Conservation (phyloP, 1,140 invertebrate genomes). For the Drosophila navojoa region DNA sequence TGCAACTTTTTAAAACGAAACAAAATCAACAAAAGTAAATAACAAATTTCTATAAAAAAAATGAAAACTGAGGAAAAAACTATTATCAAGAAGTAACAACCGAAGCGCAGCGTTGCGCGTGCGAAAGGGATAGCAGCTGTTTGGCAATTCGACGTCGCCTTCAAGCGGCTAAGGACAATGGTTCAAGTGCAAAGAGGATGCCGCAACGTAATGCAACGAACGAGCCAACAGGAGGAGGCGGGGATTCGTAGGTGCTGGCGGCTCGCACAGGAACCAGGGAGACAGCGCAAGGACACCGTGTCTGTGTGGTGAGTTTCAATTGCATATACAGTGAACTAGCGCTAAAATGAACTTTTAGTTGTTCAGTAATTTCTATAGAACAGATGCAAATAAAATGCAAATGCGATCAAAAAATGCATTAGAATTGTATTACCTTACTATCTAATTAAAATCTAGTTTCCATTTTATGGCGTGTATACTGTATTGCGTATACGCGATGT, state of each 20-base stretch:
- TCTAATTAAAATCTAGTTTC: background rate
- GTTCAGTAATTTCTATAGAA: background rate
- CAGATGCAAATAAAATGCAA: too few relatives aligned
- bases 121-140: slow-evolving; percentile 58
- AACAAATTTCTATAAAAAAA: slow-evolving; percentile 10
- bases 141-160: slow-evolving; percentile 31
- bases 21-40: slow-evolving; percentile 1
- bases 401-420: background rate
- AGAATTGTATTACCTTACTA: too few relatives aligned
- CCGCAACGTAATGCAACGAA: slow-evolving; percentile 35
- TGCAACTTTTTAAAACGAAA: background rate
- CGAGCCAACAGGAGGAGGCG: background rate
- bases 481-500: slow-evolving; percentile 73
- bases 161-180: slow-evolving; percentile 72
- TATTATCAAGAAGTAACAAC: slow-evolving; percentile 17
- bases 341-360: background rate
- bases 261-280: slow-evolving; percentile 8
- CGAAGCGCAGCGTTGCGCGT: slow-evolving; percentile 20
- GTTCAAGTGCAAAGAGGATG: slow-evolving; percentile 83
- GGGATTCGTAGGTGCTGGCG: slow-evolving; percentile 5
- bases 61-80: slow-evolving; percentile 10
- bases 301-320: slow-evolving; percentile 63
- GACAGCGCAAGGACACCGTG: slow-evolving; percentile 47
- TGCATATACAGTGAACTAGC: slow-evolving; percentile 33
- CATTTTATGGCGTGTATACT: background rate